These are phyloP conservation scores for Myotis davidii DNA, from an alignment of 2,113 vertebrate species.

Conservation along the genomic window DNA sequence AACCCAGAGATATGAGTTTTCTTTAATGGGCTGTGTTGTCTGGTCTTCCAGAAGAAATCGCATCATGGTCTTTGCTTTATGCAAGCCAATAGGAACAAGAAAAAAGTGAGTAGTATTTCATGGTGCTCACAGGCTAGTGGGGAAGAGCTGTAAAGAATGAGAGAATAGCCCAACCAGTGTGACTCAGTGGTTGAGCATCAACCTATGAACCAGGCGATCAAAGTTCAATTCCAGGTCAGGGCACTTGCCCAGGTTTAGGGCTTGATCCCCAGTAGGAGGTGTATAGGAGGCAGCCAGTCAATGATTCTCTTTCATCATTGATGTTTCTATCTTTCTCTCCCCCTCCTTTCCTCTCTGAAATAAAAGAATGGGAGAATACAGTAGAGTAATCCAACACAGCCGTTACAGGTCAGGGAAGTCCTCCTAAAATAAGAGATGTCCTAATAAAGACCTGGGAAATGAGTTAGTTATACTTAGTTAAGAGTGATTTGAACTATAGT, in stretches of 20 bases:
- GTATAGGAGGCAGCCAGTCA: too few relatives aligned
- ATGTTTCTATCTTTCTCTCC: too few relatives aligned
- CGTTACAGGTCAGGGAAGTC: not conserved
- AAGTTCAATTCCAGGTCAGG: too few relatives aligned
- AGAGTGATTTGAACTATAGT: not conserved
- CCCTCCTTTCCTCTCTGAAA: too few relatives aligned
- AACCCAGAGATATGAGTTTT: not conserved
- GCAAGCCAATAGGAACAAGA: not conserved
- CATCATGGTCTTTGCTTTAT: not conserved
- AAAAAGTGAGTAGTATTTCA: not conserved
- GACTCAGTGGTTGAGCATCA: too few relatives aligned
- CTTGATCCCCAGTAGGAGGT: too few relatives aligned
- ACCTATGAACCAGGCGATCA: too few relatives aligned
- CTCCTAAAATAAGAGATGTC: not conserved
- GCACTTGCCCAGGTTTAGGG: not conserved
- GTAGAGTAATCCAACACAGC: too few relatives aligned
- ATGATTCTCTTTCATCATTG: too few relatives aligned
- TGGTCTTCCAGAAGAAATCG: not conserved
- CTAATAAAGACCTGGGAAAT: not conserved
- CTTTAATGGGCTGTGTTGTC: not conserved
- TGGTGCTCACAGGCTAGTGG: not conserved
- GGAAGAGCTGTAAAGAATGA: not conserved
- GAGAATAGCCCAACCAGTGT: not conserved
- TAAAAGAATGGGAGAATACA: not conserved
- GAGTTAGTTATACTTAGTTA: not conserved